A percentile compares a stretch with the other conserved stretches of the same genome.
phyloP scores from a whole-genome alignment of 2,113 vertebrate genomes.

The Anoura caudifer region DNA sequence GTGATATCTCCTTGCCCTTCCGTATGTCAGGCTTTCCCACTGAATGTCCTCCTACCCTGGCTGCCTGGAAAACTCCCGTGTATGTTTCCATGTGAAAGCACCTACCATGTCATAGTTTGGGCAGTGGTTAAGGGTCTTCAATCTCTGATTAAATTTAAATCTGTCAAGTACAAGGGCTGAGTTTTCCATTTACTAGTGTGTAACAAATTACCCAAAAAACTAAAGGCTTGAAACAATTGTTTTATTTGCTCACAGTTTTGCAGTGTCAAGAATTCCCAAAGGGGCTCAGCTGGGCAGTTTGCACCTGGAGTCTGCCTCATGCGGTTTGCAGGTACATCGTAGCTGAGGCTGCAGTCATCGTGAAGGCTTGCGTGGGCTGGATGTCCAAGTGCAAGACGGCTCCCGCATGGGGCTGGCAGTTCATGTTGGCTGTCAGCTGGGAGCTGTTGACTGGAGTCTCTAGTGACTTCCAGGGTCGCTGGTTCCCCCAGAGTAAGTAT shows the following conservation, averaged over 20 bases:
- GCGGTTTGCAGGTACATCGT: background rate
- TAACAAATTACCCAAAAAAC: background rate
- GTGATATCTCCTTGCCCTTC: background rate
- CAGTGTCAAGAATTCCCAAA: background rate
- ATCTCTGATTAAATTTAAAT: background rate
- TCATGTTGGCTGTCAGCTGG: background rate
- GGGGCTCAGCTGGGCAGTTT: background rate
- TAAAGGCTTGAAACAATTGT: background rate
- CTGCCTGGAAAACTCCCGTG: fast-evolving
- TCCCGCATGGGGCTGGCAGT: background rate
- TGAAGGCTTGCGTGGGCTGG: background rate
- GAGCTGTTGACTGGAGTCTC: background rate
- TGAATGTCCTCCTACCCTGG: background rate
- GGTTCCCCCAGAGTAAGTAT: background rate
- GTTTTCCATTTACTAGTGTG: background rate
- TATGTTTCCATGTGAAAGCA: background rate
- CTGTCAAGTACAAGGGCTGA: background rate
- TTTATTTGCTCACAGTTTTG: background rate
- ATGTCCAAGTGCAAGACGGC: background rate
- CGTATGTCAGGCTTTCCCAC: background rate
- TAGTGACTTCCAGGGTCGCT: background rate
- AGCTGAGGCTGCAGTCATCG: background rate
- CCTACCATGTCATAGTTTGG: background rate
- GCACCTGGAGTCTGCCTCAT: background rate
- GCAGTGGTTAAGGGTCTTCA: background rate